Percentiles rank a stretch among this genome's conserved stretches.
phyloP scores from a whole-genome alignment of 2,888 invertebrate genomes.

The Sarcophaga carnaria region DNA sequence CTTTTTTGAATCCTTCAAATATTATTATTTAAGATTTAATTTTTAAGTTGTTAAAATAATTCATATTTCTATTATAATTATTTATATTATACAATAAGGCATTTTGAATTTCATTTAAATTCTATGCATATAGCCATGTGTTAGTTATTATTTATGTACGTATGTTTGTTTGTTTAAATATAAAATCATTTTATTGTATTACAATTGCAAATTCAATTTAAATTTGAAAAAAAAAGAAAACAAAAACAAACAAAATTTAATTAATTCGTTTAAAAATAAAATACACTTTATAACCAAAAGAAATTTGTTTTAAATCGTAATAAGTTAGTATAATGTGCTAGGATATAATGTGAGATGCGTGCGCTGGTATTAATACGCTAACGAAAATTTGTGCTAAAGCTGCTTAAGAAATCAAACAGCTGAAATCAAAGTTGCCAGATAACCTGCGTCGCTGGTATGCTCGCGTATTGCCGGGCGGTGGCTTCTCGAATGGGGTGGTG shows the following conservation, averaged over 20 bases:
- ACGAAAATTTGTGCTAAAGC: no score
- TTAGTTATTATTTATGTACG: slow-evolving; percentile 17
- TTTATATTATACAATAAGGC: slow-evolving; percentile 24
- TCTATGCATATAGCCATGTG: slow-evolving; percentile 52
- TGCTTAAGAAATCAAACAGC: no score
- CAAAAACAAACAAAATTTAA: neutral
- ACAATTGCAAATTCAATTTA: slow-evolving; percentile 4
- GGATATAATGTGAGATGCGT: no score
- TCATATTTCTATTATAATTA: slow-evolving; percentile 32
- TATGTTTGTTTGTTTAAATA: neutral
- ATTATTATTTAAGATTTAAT: slow-evolving; percentile 34
- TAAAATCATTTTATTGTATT: slow-evolving; percentile 20
- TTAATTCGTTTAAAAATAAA: slow-evolving; percentile 17
- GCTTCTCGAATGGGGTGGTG: no score
- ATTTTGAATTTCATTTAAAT: slow-evolving; percentile 39
- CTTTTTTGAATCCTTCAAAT: neutral
- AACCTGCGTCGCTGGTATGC: no score
- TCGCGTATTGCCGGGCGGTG: no score
- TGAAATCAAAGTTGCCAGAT: no score
- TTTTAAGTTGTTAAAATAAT: slow-evolving; percentile 51
- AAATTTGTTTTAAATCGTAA: no score
- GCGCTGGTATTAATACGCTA: no score
- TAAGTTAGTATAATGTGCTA: no score
- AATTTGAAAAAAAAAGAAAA: slow-evolving; percentile 18
- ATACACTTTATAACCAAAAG: neutral